Evolutionary conservation across 2,888 invertebrate species (phyloP).

Genomic region (Parapristionchus giblindavisi): DNA sequence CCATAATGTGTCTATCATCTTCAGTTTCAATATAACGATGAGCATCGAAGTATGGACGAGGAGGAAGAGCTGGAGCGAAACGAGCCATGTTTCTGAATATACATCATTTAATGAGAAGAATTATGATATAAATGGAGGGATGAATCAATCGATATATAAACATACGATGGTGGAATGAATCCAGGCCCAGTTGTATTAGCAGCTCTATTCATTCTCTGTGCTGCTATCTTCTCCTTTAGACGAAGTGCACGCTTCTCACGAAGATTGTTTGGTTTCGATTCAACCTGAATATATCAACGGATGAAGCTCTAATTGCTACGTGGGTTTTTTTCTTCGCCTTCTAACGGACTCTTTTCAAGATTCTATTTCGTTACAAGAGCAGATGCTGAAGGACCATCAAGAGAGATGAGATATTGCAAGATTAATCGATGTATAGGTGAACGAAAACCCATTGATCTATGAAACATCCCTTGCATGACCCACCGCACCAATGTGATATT

Average conservation of each 20-base stretch:
- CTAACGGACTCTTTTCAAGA: too few species aligned
- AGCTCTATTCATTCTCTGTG: constrained; percentile 3
- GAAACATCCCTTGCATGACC: too few species aligned
- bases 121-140: neutral
- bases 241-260: constrained; percentile 15
- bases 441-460: too few species aligned
- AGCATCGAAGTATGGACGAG: constrained; percentile 21
- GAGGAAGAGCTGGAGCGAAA: constrained; percentile 18
- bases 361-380: neutral
- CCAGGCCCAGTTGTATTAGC: neutral
- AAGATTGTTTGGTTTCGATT: constrained; percentile 47
- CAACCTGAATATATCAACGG: constrained; percentile 47
- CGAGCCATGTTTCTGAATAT: constrained; percentile 26
- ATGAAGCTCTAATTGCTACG: neutral
- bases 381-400: neutral
- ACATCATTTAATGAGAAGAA: neutral
- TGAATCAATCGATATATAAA: neutral
- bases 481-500: too few species aligned
- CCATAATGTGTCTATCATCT: constrained; percentile 37
- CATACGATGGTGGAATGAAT: constrained; percentile 6
- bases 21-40: constrained; percentile 35
- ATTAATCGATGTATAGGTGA: too few species aligned
- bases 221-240: neutral
- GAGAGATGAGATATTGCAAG: neutral
- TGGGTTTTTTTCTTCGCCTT: neutral